Conservation (phyloP, 2,113 vertebrate genomes). For the Genyomyrus donnyi region DNA sequence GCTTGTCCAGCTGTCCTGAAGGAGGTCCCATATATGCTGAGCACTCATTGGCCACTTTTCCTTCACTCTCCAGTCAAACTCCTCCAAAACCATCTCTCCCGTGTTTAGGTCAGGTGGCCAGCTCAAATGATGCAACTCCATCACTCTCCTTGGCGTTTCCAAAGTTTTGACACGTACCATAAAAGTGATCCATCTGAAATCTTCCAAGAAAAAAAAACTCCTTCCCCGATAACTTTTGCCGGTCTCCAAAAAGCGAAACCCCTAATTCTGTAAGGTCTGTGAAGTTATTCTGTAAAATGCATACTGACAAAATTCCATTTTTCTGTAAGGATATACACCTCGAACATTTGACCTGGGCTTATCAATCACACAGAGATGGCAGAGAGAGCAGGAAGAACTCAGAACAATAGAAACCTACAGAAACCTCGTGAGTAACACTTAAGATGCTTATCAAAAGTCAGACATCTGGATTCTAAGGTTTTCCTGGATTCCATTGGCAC, state of each 20-base stretch:
- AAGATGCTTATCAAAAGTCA: background rate
- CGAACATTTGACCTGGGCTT: background rate
- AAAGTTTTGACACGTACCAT: background rate
- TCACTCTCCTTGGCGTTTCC: background rate
- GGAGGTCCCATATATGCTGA: background rate
- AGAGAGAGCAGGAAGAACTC: background rate
- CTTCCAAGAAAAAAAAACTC: background rate
- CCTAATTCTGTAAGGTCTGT: background rate
- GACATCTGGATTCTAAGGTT: background rate
- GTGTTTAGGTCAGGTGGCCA: background rate
- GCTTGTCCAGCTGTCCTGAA: background rate
- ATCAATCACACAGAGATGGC: background rate
- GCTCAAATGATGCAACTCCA: background rate
- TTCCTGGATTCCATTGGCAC: background rate
- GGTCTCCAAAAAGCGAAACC: background rate
- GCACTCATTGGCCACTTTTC: background rate
- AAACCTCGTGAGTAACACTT: background rate
- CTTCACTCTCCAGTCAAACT: background rate
- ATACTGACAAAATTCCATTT: background rate
- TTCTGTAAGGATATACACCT: background rate
- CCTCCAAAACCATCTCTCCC: background rate
- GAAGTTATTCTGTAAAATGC: background rate
- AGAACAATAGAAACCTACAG: background rate
- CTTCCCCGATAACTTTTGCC: background rate
- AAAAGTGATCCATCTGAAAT: background rate